Evolutionary conservation across 2,797 vertebrate species (phyloP).

Genomic region (Lutjanus argentimaculatus): DNA sequence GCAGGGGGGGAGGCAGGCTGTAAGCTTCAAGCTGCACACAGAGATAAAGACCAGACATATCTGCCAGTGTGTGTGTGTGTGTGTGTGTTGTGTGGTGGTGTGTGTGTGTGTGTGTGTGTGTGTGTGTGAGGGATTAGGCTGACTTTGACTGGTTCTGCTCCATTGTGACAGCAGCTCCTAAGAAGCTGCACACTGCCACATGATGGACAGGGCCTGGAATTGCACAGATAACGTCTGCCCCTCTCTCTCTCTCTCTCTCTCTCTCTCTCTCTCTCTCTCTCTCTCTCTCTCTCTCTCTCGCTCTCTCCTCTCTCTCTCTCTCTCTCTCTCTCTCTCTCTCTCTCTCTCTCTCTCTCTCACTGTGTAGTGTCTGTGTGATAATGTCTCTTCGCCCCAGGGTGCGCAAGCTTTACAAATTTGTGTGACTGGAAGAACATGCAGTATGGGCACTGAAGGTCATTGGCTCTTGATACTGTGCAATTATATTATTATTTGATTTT

Average conservation of each 20-base stretch:
- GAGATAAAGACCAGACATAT: conserved; percentile 87
- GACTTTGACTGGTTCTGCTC: conserved; percentile 80
- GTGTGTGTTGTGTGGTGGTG: conserved; percentile 23
- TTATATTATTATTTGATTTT: conserved; percentile 30
- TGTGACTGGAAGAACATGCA: conserved; percentile 62
- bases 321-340: conserved; percentile 8
- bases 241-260: conserved; percentile 22
- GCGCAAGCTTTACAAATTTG: conserved; percentile 60
- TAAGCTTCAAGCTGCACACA: conserved; percentile 86
- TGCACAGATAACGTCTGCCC: conserved; percentile 71
- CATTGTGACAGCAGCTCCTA: conserved; percentile 74
- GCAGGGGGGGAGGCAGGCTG: conserved; percentile 62
- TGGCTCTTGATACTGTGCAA: conserved; percentile 44
- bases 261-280: conserved; percentile 26
- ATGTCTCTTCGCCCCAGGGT: conserved; percentile 60
- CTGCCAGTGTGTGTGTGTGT: conserved; percentile 48
- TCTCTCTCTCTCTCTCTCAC: background rate
- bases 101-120: conserved; percentile 33
- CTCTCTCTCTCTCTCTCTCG: too few species aligned
- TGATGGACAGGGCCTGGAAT: conserved; percentile 79
- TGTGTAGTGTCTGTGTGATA: conserved; percentile 43
- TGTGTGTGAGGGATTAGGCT: conserved; percentile 65
- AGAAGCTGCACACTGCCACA: conserved; percentile 86
- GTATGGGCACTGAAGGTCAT: conserved; percentile 58
- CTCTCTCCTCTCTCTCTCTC: conserved; percentile 1